Conservation (phyloP, 2,888 invertebrate species). For the Cremastinae sp. region DNA sequence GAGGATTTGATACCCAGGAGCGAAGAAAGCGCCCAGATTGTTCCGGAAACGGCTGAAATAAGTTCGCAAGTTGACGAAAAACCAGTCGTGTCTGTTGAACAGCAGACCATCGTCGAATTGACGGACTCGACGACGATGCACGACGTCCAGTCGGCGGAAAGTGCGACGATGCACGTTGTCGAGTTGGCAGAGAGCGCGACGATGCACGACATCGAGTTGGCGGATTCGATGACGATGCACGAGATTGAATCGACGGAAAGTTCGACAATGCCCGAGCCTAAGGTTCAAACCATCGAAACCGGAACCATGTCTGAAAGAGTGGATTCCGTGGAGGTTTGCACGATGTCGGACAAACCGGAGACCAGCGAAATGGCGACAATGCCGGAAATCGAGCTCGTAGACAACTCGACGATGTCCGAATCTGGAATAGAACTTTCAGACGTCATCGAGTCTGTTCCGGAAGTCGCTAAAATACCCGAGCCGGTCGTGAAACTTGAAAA, state of each 20-base stretch:
- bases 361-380: constrained; percentile 45
- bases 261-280: constrained; percentile 11
- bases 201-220: constrained; percentile 51
- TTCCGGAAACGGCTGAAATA: constrained; percentile 70
- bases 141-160: constrained; percentile 47
- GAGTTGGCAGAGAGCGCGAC: constrained; percentile 47
- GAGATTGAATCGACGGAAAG: constrained; percentile 21
- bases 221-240: constrained; percentile 55
- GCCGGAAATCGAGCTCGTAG: constrained; percentile 48
- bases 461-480: too few relatives aligned
- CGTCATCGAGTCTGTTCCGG: background rate
- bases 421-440: constrained; percentile 15
- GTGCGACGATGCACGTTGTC: constrained; percentile 46
- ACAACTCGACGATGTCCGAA: constrained; percentile 39
- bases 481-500: too few relatives aligned
- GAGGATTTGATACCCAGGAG: constrained; percentile 69
- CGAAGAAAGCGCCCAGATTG: constrained; percentile 75
- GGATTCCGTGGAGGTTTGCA: constrained; percentile 41
- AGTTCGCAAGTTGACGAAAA: constrained; percentile 67
- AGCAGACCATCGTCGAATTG: constrained; percentile 54
- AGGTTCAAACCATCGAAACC: constrained; percentile 33
- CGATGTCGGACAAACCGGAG: constrained; percentile 36
- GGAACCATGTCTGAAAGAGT: constrained; percentile 52
- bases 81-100: constrained; percentile 35
- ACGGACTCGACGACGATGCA: constrained; percentile 48